Evolutionary conservation across 2,797 vertebrate genomes (phyloP).

Genomic region (Acanthis flammea): DNA sequence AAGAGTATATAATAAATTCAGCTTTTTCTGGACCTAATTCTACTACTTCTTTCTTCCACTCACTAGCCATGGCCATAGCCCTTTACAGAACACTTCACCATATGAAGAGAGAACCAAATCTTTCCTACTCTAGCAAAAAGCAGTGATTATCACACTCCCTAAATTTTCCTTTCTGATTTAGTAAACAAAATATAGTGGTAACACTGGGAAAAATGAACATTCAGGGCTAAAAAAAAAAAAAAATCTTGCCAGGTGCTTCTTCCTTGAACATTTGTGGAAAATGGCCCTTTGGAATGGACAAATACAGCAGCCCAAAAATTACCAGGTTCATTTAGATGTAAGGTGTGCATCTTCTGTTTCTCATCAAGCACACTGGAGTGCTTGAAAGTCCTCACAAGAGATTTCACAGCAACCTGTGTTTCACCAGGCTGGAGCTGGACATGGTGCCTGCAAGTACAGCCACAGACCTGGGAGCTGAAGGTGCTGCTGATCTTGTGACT

Average conservation of each 20-base stretch:
- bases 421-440: background rate
- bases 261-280: background rate
- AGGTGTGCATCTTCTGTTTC: background rate
- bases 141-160: background rate
- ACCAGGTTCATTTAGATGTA: background rate
- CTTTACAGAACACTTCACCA: background rate
- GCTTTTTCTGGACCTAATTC: background rate
- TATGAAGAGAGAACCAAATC: background rate
- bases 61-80: background rate
- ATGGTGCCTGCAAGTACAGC: background rate
- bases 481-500: background rate
- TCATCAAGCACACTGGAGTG: background rate
- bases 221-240: background rate
- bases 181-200: background rate
- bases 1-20: background rate
- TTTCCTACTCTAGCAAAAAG: background rate
- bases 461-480: background rate
- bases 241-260: fast-evolving
- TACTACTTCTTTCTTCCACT: background rate
- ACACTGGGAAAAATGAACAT: background rate
- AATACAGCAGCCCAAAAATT: background rate
- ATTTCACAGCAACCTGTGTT: background rate
- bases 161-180: background rate
- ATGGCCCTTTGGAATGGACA: background rate
- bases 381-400: background rate